phyloP scores from a whole-genome alignment of 2,888 invertebrate genomes.

The Rotaria magnacalcarata region DNA sequence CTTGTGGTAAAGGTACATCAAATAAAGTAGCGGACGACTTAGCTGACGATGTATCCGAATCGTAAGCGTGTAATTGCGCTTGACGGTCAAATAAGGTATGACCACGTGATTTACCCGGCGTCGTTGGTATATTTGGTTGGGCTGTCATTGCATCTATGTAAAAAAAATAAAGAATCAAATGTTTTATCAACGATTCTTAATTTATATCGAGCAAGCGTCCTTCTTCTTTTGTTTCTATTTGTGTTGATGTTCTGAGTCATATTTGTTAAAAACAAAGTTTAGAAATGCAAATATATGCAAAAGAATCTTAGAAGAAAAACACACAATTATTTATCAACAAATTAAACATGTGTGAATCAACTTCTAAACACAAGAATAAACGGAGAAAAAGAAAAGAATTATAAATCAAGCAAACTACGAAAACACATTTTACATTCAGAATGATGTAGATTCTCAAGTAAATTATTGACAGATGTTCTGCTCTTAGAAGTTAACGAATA shows the following conservation, averaged over 20 bases:
- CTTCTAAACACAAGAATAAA: not conserved
- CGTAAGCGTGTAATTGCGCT: not conserved
- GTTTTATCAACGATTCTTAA: not conserved
- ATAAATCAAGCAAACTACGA: not conserved
- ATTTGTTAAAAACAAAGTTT: not conserved
- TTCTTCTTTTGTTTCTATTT: not conserved
- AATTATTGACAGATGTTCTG: not conserved
- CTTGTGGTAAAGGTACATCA: not conserved
- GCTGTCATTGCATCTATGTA: not conserved
- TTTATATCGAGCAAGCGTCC: not conserved
- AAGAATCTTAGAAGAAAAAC: too few relatives aligned
- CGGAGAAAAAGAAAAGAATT: not conserved
- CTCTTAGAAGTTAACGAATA: not conserved
- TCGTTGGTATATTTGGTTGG: not conserved
- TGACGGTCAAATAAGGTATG: conserved; percentile 18
- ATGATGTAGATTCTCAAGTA: not conserved
- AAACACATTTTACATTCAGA: not conserved
- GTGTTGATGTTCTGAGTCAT: not conserved
- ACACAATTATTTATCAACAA: not conserved
- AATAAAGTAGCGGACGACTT: not conserved
- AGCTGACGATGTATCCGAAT: not conserved
- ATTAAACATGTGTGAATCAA: not conserved
- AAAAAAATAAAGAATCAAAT: not conserved
- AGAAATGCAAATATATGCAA: not conserved
- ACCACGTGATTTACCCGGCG: not conserved